phyloP scores from a whole-genome alignment of 2,113 vertebrate genomes.

The Piaya cayana region DNA sequence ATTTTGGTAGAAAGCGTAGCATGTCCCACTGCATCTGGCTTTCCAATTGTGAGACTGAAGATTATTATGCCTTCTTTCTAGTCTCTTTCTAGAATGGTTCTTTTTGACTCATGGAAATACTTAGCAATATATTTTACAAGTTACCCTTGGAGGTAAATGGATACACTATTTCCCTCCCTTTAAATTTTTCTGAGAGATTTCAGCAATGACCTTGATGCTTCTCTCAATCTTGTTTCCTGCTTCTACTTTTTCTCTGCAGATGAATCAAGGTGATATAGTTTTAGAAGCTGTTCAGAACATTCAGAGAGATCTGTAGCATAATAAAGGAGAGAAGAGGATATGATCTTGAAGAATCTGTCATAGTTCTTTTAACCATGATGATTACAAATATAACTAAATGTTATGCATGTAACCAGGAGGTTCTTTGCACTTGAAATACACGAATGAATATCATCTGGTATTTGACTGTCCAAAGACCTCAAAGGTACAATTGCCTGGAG shows the following conservation, averaged over 20 bases:
- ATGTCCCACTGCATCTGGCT: not conserved
- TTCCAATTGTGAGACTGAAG: not conserved
- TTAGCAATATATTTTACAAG: not conserved
- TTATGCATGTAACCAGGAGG: not conserved
- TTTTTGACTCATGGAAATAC: not conserved
- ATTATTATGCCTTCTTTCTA: not conserved
- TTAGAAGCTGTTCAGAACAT: not conserved
- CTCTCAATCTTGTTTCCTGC: not conserved
- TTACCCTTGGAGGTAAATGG: not conserved
- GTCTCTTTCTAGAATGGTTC: not conserved
- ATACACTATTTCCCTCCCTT: not conserved
- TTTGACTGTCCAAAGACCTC: not conserved
- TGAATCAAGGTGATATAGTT: not conserved
- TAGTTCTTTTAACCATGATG: not conserved
- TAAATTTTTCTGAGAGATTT: not conserved
- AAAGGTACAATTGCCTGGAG: not conserved
- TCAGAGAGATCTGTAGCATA: not conserved
- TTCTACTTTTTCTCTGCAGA: not conserved
- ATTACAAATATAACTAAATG: not conserved
- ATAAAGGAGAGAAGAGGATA: not conserved
- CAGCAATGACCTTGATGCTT: not conserved
- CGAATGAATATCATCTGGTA: not conserved
- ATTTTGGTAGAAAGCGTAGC: not conserved
- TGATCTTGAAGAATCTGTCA: not conserved
- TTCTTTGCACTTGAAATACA: not conserved